Evolutionary conservation across 2,113 vertebrate species (phyloP), one percentile per base, ranked within the genome.

Genomic region (Dicrurus megarhynchus): DNA sequence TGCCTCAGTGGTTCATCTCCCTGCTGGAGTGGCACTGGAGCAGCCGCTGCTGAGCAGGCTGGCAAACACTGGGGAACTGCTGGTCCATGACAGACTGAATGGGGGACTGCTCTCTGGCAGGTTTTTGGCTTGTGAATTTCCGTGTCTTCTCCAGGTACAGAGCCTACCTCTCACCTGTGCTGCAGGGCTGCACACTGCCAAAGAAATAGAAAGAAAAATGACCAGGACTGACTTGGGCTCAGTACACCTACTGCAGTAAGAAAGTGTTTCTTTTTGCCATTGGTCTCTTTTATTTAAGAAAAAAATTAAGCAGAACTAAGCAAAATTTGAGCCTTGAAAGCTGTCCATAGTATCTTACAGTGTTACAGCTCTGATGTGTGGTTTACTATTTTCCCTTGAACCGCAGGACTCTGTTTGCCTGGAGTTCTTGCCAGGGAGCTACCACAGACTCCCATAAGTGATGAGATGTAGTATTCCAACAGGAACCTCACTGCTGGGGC

Each of bases 161-260:
- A 15, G 79, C 41, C 30, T 23, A 1, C 27, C 52, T 73, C 19
- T 28, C 11, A 24, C 6, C 20, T 59, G 9, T 22, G 26, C 11
- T 63, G 23, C 44, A 41, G 42, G 16, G 24, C 7, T 53, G 21
- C 44, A 47, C 10, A 2, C 16, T 53, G 16, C 13, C 20, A 44
- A 42, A 47, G 22, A 59, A 53, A 13, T 1, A 27, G 21, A 13
- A 67, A 46, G 52, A 84, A n/a, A 47, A 12, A 6, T 2, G 0
- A 11, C 8, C 22, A 14, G 27, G 7, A 30, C 9, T 7, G n/a
- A 44, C 7, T 75, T 33, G 13, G 73, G 19, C 7, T 89, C 6
- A 9, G 11, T 24, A 49, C 26, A 18, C 10, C 13, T 52, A 22
- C 3, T 46, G 3, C 0, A 0, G 30, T 63, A 28, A 71, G 28